Evolutionary conservation across 2,888 invertebrate species (phyloP).

Genomic region (Acleris holmiana): DNA sequence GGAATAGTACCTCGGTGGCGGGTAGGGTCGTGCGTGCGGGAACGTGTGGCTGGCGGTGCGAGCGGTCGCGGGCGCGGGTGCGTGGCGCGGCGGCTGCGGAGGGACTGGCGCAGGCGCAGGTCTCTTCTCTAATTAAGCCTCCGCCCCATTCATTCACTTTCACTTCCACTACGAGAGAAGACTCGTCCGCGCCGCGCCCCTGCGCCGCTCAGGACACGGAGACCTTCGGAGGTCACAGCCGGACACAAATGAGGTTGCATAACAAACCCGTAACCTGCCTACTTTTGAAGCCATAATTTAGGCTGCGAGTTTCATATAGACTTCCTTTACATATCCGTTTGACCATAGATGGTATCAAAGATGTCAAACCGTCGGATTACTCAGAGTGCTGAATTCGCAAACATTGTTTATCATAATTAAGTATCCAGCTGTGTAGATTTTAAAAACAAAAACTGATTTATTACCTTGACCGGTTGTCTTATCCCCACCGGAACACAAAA

Average conservation of each 20-base stretch:
- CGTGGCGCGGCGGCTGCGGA: constrained; percentile 69
- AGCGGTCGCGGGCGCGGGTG: constrained; percentile 60
- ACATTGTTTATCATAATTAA: no score
- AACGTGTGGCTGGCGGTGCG: constrained; percentile 8
- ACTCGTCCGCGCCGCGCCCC: constrained; percentile 70
- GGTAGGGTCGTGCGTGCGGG: constrained; percentile 26
- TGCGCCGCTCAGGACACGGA: constrained; percentile 61
- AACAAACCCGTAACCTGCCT: constrained; percentile 58
- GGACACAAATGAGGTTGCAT: constrained; percentile 62
- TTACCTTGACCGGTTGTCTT: no score
- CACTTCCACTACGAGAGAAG: constrained; percentile 81
- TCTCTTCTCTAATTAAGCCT: constrained; percentile 84
- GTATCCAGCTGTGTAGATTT: no score
- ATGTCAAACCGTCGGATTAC: background rate
- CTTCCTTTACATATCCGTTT: background rate
- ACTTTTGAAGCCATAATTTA: constrained; percentile 31
- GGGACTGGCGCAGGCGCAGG: constrained; percentile 77
- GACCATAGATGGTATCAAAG: background rate
- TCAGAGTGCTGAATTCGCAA: background rate
- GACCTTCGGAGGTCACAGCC: constrained; percentile 82
- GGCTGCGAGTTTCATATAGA: constrained; percentile 22
- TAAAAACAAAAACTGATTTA: no score
- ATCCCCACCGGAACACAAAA: no score
- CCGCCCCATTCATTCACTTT: constrained; percentile 83
- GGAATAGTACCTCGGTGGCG: constrained; percentile 35